These are phyloP conservation scores for Ctena decussata DNA, from an alignment of 2,888 invertebrate genomes.

Conservation along the genomic window DNA sequence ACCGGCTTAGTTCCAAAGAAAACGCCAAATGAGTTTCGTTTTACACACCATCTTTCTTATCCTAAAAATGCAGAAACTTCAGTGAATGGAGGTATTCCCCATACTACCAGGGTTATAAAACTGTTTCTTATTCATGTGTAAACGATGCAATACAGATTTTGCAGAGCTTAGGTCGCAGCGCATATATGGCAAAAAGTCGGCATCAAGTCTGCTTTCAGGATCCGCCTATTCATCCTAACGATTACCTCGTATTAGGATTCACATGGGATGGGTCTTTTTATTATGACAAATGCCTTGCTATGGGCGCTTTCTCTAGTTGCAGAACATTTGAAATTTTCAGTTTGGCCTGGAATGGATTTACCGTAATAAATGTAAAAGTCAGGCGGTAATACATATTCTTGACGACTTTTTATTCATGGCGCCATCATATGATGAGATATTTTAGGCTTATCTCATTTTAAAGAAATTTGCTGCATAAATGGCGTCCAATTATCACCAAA, in stretches of 20 bases:
- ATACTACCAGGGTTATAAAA: not conserved
- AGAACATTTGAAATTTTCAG: slow-evolving; percentile 34
- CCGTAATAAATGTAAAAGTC: not conserved
- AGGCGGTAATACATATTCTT: slow-evolving; percentile 18
- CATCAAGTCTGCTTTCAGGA: slow-evolving; percentile 20
- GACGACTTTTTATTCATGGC: slow-evolving; percentile 43
- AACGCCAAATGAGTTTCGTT: not conserved
- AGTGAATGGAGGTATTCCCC: slow-evolving; percentile 10
- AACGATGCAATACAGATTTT: not conserved
- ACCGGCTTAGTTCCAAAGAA: slow-evolving; percentile 18
- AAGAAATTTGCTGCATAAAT: not conserved
- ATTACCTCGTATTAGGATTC: slow-evolving; percentile 24
- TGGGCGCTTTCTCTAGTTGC: slow-evolving; percentile 24
- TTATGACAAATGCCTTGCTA: slow-evolving; percentile 22
- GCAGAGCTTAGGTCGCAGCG: not conserved
- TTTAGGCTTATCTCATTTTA: not conserved
- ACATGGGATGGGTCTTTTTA: slow-evolving; percentile 14
- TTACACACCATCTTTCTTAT: slow-evolving; percentile 19
- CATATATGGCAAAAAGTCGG: slow-evolving; percentile 31
- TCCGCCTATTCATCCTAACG: not conserved
- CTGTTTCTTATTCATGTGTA: not conserved
- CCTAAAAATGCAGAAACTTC: not conserved
- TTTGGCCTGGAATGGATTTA: slow-evolving; percentile 26
- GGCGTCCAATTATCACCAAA: not conserved
- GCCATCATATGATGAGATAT: slow-evolving; percentile 9